Evolutionary conservation across 2,888 invertebrate species (phyloP).

Genomic region (Drosophila parthenogenetica): DNA sequence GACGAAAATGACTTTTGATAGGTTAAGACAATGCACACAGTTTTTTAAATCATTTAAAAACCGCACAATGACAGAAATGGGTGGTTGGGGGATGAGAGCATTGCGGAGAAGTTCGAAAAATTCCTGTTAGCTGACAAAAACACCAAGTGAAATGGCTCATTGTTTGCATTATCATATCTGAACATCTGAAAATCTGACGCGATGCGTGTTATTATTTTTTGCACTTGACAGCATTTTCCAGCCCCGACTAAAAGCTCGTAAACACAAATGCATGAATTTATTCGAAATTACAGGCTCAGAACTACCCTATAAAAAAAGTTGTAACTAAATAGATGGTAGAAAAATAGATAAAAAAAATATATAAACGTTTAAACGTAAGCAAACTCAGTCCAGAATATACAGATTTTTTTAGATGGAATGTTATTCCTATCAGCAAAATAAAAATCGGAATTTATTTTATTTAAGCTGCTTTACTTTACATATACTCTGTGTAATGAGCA

Average conservation of each 20-base stretch:
- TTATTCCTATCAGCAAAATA: too few species aligned
- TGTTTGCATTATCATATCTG: constrained; percentile 71
- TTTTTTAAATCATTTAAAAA: constrained; percentile 50
- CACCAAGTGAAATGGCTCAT: constrained; percentile 46
- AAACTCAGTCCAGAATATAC: too few species aligned
- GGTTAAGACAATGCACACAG: constrained; percentile 58
- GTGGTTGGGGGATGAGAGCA: background rate
- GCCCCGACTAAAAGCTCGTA: constrained; percentile 33
- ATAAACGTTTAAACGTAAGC: too few species aligned
- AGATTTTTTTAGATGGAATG: too few species aligned
- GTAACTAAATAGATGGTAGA: too few species aligned
- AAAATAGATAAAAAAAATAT: too few species aligned
- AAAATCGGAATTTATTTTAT: too few species aligned
- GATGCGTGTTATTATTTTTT: constrained; percentile 75
- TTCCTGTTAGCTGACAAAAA: constrained; percentile 33
- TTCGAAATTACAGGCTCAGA: background rate
- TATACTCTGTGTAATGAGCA: constrained; percentile 7
- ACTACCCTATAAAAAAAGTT: background rate
- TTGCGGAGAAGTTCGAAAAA: background rate
- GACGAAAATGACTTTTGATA: constrained; percentile 56
- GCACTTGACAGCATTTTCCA: constrained; percentile 57
- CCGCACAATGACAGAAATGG: constrained; percentile 32
- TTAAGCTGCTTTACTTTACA: background rate
- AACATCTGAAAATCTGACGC: constrained; percentile 70
- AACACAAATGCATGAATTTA: constrained; percentile 3